Percentiles rank a stretch among this genome's conserved stretches.
Evolutionary conservation across 2,888 invertebrate genomes (phyloP).

Genomic region (Caenorhabditis sp.): DNA sequence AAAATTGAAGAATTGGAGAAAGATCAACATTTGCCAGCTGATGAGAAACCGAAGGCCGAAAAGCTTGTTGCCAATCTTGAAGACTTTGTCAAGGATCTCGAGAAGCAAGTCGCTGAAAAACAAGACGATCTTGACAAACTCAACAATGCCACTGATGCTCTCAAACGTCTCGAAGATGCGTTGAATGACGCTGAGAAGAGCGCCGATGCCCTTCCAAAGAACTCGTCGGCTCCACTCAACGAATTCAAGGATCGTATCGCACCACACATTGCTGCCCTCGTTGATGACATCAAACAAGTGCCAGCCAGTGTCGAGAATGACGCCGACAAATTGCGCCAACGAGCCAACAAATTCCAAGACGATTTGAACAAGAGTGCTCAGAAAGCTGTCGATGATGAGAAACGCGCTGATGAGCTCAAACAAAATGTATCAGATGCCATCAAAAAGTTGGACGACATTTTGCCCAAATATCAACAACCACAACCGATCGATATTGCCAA

Average conservation of each 20-base stretch:
- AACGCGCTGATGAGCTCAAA: slow-evolving; percentile 13
- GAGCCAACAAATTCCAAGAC: slow-evolving; percentile 8
- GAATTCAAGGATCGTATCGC: slow-evolving; percentile 10
- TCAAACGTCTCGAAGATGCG: slow-evolving; percentile 25
- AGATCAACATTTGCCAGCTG: slow-evolving; percentile 1
- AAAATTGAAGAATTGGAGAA: slow-evolving; percentile 15
- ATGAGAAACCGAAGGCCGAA: slow-evolving; percentile 11
- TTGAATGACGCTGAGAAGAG: slow-evolving; percentile 18
- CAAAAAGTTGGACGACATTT: slow-evolving; percentile 17
- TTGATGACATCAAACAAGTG: neutral
- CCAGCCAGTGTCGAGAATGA: slow-evolving; percentile 4
- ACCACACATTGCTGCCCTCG: slow-evolving; percentile 7
- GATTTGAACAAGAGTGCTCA: slow-evolving; percentile 13
- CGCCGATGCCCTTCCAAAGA: slow-evolving; percentile 9
- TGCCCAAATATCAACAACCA: slow-evolving; percentile 9
- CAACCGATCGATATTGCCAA: slow-evolving; percentile 20
- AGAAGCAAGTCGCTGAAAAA: slow-evolving; percentile 10
- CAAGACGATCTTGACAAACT: slow-evolving; percentile 9
- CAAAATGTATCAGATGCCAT: slow-evolving; percentile 7
- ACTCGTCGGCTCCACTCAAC: slow-evolving; percentile 4
- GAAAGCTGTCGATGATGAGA: slow-evolving; percentile 21
- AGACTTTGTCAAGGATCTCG: neutral
- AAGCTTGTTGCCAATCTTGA: slow-evolving; percentile 1
- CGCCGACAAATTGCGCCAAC: slow-evolving; percentile 7
- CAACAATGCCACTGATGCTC: slow-evolving; percentile 13